phyloP scores from a whole-genome alignment of 2,113 vertebrate genomes.

The Gymnarchus niloticus region DNA sequence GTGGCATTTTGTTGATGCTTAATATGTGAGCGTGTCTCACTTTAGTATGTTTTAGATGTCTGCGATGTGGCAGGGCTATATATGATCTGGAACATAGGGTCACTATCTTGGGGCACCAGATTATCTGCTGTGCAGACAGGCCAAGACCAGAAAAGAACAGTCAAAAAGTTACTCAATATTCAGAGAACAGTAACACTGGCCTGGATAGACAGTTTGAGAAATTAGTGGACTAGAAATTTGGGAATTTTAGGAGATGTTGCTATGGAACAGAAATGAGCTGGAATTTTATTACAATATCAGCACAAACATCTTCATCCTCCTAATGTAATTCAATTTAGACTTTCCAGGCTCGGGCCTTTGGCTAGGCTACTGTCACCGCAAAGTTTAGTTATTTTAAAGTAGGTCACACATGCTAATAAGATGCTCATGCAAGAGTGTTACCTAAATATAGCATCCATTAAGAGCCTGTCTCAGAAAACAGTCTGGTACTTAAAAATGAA shows the following conservation, averaged over 20 bases:
- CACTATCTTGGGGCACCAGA: neutral
- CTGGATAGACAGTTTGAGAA: neutral
- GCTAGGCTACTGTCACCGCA: neutral
- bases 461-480: neutral
- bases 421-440: neutral
- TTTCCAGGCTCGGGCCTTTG: neutral
- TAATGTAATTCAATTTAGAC: neutral
- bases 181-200: neutral
- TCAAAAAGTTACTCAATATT: neutral
- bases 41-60: neutral
- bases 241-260: conserved; percentile 6
- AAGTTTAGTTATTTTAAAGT: neutral
- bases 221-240: neutral
- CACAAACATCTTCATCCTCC: neutral
- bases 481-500: neutral
- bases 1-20: neutral
- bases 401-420: neutral
- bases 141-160: neutral
- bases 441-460: neutral
- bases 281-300: neutral
- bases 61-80: neutral
- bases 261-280: neutral
- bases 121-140: neutral
- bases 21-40: neutral
- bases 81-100: neutral